These are phyloP conservation scores for Perca flavescens DNA, from an alignment of 2,113 vertebrate species.

Conservation along the genomic window DNA sequence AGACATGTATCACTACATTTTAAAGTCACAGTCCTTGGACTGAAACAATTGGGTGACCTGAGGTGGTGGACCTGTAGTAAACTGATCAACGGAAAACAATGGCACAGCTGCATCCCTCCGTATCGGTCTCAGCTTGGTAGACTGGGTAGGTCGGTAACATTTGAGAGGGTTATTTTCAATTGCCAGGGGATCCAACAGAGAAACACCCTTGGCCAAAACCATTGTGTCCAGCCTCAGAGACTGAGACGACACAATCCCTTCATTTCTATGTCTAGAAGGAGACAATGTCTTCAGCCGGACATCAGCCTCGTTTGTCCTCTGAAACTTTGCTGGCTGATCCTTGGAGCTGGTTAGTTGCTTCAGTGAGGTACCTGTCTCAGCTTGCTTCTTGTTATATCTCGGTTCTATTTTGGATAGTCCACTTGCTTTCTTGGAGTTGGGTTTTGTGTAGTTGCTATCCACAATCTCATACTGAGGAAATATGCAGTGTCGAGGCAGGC, in stretches of 20 bases:
- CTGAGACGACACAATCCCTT: constrained; percentile 8
- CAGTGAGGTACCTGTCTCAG: background rate
- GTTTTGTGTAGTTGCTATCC: background rate
- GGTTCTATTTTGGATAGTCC: constrained; percentile 21
- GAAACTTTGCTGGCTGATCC: constrained; percentile 1
- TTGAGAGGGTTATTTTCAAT: background rate
- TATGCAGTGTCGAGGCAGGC: constrained; percentile 63
- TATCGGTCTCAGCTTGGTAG: constrained; percentile 46
- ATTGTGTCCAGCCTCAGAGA: constrained; percentile 66
- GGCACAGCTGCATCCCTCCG: constrained; percentile 25
- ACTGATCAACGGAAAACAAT: constrained; percentile 45
- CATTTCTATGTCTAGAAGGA: background rate
- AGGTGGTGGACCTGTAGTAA: constrained; percentile 34
- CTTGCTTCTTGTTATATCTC: constrained; percentile 15
- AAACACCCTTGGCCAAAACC: constrained; percentile 79
- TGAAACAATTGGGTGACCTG: constrained; percentile 41
- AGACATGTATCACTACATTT: background rate
- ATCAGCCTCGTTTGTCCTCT: background rate
- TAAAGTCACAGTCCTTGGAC: constrained; percentile 6
- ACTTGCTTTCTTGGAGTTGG: background rate
- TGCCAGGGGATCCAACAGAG: constrained; percentile 43
- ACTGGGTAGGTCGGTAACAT: background rate
- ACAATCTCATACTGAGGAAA: constrained; percentile 75
- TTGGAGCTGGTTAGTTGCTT: constrained; percentile 21
- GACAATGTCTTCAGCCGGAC: background rate